Evolutionary conservation across 30 jellyfish, hydroid and myxozoan genomes (phyloP).

Genomic region (Sanderia malayensis): DNA sequence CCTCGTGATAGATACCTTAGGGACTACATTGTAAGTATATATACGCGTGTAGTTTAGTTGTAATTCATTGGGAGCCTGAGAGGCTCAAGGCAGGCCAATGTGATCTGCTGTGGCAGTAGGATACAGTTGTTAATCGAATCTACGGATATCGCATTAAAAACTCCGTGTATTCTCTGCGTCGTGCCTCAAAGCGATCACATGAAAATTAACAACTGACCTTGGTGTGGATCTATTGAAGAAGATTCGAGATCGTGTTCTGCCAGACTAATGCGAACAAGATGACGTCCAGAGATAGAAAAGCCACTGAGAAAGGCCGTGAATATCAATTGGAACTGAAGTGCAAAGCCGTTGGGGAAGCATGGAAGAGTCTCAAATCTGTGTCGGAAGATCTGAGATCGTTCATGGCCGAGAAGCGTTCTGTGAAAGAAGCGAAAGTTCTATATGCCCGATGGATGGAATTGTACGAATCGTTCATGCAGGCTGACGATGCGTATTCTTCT

Average conservation of each 20-base stretch:
- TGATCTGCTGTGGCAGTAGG: too few relatives aligned
- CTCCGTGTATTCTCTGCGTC: not conserved
- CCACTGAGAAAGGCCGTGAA: constrained; percentile 38
- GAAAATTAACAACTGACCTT: constrained; percentile 31
- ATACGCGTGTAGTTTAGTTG: too few relatives aligned
- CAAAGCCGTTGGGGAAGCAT: constrained; percentile 31
- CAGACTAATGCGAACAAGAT: constrained; percentile 18
- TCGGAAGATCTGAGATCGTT: constrained; percentile 3
- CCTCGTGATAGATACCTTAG: too few relatives aligned
- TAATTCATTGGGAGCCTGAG: too few relatives aligned
- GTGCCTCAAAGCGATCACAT: constrained; percentile 9
- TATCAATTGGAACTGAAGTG: constrained; percentile 22
- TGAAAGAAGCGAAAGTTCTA: constrained; percentile 1
- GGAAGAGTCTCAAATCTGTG: constrained; percentile 38
- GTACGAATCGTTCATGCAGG: constrained; percentile 33
- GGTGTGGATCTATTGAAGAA: constrained; percentile 33
- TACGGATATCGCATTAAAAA: not conserved
- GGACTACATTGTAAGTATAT: too few relatives aligned
- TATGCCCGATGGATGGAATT: constrained; percentile 31
- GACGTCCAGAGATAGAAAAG: constrained; percentile 25
- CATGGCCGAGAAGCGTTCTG: constrained; percentile 27
- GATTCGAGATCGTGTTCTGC: constrained; percentile 17
- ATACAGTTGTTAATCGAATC: not conserved
- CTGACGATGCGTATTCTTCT: constrained; percentile 30
- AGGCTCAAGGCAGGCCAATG: too few relatives aligned